Base-by-base conservation (phyloP, 2,888 invertebrate species). In the Volucella zonaria region DNA sequence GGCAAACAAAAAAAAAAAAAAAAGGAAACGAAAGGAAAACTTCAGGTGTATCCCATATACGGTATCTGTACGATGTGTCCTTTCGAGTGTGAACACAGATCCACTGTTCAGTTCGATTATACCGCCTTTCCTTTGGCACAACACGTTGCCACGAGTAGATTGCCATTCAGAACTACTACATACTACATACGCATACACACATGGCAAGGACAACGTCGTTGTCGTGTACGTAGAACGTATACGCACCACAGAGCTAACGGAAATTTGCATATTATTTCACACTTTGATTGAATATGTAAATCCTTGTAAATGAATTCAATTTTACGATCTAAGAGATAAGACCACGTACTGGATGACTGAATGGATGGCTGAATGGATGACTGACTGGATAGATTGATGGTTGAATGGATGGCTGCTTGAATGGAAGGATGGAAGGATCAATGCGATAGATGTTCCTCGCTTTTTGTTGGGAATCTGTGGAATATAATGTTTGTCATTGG, bases 261-360 rank as follows among this genome's bases (percentile, higher is more conserved):
- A 83, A 87, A 88, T 88, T 87, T 87, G 80, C 88, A 88, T 88
- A 88, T 87, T 88, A 88, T 88, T 88, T 87, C 87, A 86, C 88
- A 88, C 88, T 88, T 87, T 88, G 88, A 88, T 88, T 88, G 88
- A 88, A 88, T 88, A 88, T 88, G 88, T 88, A 88, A 88, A 88
- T 88, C 87, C 79, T 79, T 82, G 82, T 86, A 86, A 87, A 87
- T 82, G 88, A 88, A 88, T 88, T 88, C 88, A 88, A 88, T 87
- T 88, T 88, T 87, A 87, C 87, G 88, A 88, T 88, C 88, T 86
- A 81, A 86, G 81, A 86, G 86, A 88, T 87, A 87, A 88, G 86
- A 86, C 87, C 82, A 87, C 81, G 83, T 81, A 87, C 76, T 81
- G 81, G 85, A 85, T 81, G 80, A 77, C 81, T 75, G 58, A 81